Conservation (phyloP, 1,140 invertebrate genomes). For the Drosophila sucinea region DNA sequence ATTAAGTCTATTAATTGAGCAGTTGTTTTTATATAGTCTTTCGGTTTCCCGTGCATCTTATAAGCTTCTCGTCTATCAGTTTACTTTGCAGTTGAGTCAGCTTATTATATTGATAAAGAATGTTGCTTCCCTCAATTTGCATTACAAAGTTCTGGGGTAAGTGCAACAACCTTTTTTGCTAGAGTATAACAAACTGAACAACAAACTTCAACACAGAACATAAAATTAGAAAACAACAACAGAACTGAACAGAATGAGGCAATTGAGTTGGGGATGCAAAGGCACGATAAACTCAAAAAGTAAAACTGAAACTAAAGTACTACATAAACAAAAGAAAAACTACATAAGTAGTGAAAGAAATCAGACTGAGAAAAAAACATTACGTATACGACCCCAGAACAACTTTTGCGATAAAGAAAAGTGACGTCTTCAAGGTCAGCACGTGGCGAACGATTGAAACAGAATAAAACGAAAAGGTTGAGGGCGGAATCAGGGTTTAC, state of each 20-base stretch:
- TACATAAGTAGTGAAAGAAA: conserved; percentile 20
- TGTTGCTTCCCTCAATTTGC: too few relatives aligned
- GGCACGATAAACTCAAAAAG: conserved; percentile 34
- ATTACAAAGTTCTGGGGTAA: background rate
- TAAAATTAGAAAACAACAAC: conserved; percentile 4
- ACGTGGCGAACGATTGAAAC: conserved; percentile 34
- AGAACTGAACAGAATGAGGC: conserved; percentile 45
- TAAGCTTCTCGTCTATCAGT: too few relatives aligned
- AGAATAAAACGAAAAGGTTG: background rate
- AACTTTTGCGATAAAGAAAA: conserved; percentile 65
- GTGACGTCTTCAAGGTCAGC: conserved; percentile 69
- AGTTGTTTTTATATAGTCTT: too few relatives aligned
- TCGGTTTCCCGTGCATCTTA: too few relatives aligned
- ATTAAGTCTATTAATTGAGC: too few relatives aligned
- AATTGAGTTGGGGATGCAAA: conserved; percentile 33
- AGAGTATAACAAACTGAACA: conserved; percentile 35
- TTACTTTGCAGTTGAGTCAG: too few relatives aligned
- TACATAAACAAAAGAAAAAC: conserved; percentile 25
- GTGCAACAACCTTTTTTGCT: background rate
- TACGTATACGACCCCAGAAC: conserved; percentile 61
- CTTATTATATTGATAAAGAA: too few relatives aligned
- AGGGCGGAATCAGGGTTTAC: conserved; percentile 19
- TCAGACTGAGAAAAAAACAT: conserved; percentile 37
- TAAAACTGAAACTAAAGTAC: background rate
- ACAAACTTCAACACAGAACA: conserved; percentile 17